Evolutionary conservation across 64 coral and sea anemone species (phyloP).

Genomic region (Dendrophyllia cribrosa): DNA sequence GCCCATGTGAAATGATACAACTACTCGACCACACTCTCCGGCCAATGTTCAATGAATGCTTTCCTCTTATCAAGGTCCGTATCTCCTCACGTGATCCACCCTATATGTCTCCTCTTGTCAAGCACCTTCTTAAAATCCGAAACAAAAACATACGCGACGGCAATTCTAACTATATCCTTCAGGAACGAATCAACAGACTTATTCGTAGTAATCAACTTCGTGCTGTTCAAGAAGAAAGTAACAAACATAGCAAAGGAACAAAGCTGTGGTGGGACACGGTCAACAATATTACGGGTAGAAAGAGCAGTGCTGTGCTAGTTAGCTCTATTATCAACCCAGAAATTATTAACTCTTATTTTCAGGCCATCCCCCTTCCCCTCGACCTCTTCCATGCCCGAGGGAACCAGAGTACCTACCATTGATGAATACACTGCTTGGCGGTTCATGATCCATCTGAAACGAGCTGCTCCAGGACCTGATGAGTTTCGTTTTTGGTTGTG

Average conservation of each 20-base stretch:
- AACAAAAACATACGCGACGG: not conserved
- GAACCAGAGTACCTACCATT: conserved; percentile 33
- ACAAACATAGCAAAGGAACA: not conserved
- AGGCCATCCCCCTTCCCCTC: too few relatives aligned
- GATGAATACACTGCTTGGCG: conserved; percentile 10
- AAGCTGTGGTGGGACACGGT: conserved; percentile 60
- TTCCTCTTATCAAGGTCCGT: conserved; percentile 8
- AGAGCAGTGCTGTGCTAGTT: not conserved
- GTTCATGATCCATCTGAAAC: conserved; percentile 32
- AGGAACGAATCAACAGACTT: conserved; percentile 27
- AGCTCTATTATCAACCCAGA: conserved; percentile 36
- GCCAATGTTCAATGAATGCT: conserved; percentile 19
- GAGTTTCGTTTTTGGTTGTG: conserved; percentile 58
- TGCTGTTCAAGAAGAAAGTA: conserved; percentile 35
- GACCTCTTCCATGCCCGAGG: too few relatives aligned
- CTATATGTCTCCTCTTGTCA: conserved; percentile 35
- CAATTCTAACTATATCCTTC: not conserved
- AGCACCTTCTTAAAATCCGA: conserved; percentile 23
- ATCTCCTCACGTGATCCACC: conserved; percentile 40
- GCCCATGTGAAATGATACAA: too few relatives aligned
- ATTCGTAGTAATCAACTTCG: conserved; percentile 43
- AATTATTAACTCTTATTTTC: conserved; percentile 49
- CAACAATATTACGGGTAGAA: conserved; percentile 48
- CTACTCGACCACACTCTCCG: too few relatives aligned
- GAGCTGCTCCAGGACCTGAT: conserved; percentile 56